Evolutionary conservation across 2,113 vertebrate genomes (phyloP).

Genomic region (Raja brachyura): DNA sequence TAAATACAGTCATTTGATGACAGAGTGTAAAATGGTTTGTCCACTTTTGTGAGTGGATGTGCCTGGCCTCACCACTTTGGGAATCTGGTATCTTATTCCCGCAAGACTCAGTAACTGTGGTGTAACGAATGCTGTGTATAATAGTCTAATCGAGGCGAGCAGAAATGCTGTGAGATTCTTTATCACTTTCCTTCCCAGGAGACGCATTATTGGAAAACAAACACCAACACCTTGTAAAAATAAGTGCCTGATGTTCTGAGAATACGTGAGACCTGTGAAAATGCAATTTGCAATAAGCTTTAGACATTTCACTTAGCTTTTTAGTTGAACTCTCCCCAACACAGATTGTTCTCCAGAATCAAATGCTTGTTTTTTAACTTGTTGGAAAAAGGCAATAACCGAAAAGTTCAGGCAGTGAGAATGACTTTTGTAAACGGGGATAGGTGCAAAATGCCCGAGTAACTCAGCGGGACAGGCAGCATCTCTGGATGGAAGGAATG

Average conservation of each 20-base stretch:
- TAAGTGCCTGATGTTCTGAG: slow-evolving; percentile 32
- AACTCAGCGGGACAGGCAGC: too few species aligned
- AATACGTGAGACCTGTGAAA: slow-evolving; percentile 25
- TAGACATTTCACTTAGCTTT: slow-evolving; percentile 37
- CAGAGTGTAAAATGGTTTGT: background rate
- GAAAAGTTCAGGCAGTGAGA: background rate
- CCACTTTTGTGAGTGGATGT: background rate
- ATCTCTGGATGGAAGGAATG: too few species aligned
- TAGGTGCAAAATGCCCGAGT: too few species aligned
- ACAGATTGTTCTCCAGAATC: slow-evolving; percentile 6
- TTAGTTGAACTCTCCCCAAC: slow-evolving; percentile 25
- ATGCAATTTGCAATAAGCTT: slow-evolving; percentile 34
- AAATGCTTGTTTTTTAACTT: background rate
- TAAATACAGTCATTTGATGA: background rate
- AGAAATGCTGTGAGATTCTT: background rate
- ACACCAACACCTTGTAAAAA: slow-evolving; percentile 36
- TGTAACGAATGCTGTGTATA: slow-evolving; percentile 27
- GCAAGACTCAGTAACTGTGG: background rate
- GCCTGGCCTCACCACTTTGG: background rate
- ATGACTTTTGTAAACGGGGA: background rate
- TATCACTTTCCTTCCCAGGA: slow-evolving; percentile 30
- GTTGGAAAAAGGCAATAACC: slow-evolving; percentile 15
- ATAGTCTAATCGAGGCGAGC: background rate
- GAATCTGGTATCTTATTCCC: background rate
- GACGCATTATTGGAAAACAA: slow-evolving; percentile 37